Conservation (phyloP, 2,113 vertebrate species). For the Paradoxurus hermaphroditus region DNA sequence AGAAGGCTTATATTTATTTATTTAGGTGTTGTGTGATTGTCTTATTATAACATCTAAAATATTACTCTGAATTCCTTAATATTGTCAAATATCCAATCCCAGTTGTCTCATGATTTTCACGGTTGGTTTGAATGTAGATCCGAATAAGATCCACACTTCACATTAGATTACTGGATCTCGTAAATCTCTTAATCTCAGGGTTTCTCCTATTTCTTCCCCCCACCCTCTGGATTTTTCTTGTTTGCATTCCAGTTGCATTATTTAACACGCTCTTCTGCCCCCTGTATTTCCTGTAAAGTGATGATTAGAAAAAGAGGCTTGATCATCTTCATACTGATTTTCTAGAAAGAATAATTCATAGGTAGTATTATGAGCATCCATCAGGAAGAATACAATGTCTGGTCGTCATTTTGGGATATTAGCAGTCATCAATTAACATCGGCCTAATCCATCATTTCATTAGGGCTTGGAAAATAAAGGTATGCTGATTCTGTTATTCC, state of each 20-base stretch:
- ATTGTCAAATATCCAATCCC: background rate
- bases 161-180: background rate
- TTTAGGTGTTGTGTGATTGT: background rate
- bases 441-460: background rate
- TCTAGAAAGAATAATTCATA: background rate
- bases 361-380: background rate
- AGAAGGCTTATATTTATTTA: background rate
- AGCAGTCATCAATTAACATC: background rate
- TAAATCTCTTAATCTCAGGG: background rate
- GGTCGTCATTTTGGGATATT: background rate
- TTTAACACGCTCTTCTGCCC: background rate
- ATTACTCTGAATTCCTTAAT: background rate
- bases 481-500: background rate
- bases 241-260: background rate
- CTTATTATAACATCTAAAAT: background rate
- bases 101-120: background rate
- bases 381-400: background rate
- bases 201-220: background rate
- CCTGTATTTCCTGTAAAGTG: background rate
- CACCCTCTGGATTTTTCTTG: background rate
- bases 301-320: background rate
- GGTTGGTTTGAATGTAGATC: background rate
- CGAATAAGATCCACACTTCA: background rate
- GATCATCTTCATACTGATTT: background rate
- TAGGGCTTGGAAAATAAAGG: background rate